Evolutionary conservation across 1,140 invertebrate species (phyloP), one percentile per base, ranked within the genome.

Genomic region (Condylostylus longicornis): DNA sequence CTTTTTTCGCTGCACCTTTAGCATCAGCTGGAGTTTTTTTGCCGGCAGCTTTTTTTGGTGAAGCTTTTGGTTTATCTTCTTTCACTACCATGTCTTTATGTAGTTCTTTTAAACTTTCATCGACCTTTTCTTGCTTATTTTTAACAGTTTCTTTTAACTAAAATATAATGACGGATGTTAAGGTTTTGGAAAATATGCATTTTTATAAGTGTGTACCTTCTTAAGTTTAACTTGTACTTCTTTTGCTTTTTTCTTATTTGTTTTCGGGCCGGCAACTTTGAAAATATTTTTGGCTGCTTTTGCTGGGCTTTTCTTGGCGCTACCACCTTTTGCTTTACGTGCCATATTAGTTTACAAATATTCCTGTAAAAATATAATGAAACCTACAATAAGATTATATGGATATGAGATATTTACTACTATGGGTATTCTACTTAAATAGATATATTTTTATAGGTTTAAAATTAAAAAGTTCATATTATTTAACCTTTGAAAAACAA

Each of bases 221-320:
- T 59, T 59, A n/a, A 59, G 42, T 21, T 59, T 58, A 19, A 54
- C 56, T 33, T 59, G 50, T 8, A 59, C 56, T 30, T 57, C 56
- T 40, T 59, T 59, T 20, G 56, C 51, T 42, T 59, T 59, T n/a
- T n/a, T n/a, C 42, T 58, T 59, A 27, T 57, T 58, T 39, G 47
- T 47, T 35, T 59, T 59, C 25, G 32, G 44, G 32, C 46, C 45
- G 32, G 38, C 37, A 9, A 58, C 55, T 33, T 58, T 58, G 37
- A 58, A 58, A 5, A 58, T 36, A 19, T 58, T 58, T 13, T 58
- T 53, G 0, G 47, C 40, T 35, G 58, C 54, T 23, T 53, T 58
- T n/a, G 40, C 43, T 35, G 41, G 37, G 27, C 42, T 19, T 27
- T 40, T 40, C 29, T 37, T 40, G 13, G 33, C 41, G 17, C 35